Base-by-base conservation (phyloP, 2,888 invertebrate genomes). In the Mermis nigrescens region DNA sequence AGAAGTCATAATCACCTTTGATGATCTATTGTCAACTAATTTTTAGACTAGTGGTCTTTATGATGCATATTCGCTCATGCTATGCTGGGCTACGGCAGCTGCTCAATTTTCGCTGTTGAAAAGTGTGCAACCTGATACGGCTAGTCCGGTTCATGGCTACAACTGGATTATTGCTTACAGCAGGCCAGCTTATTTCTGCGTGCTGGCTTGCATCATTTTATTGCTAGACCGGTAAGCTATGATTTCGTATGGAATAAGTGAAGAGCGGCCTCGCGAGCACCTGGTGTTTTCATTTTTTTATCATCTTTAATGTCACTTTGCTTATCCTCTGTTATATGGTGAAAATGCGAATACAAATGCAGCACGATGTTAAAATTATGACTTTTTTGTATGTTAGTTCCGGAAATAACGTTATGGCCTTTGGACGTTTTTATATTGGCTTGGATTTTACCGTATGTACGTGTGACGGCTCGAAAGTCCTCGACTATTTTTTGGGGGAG, bases 111-210 rank as follows among this genome's bases (percentile, higher is more conserved):
- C 63, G 62, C 63, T 71, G 28, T 63, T 71, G 46, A 69, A 77
- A 77, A 92, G 92, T 73, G 98, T 98, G 1, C 98, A 98, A 71
- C 98, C 98, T 0, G 98, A 98, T 75, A 91, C 95, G 0, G 86
- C 95, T 0, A 95, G 95, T 1, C 95, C 98, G 0, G 91, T 92
- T 46, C 98, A 98, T 74, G 79, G 75, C 46, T 72, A 67, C 66
- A 72, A 78, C 64, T 71, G 73, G 63, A 65, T 76, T 55, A 73
- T 76, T 58, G 73, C 75, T 62, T 77, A 76, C 67, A 63, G 64
- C 12, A 80, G 91, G 62, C 88, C 94, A 2, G 84, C 91, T 22
- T 95, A 94, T 75, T 95, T 91, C 71, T 86, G 86, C 68, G 69
- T 91, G 46, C 85, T 86, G 68, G 81, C 83, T 4, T 66, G 71